Evolutionary conservation across 2,113 vertebrate species (phyloP), one percentile per base, ranked within the genome.

Genomic region (Caranx ignobilis): DNA sequence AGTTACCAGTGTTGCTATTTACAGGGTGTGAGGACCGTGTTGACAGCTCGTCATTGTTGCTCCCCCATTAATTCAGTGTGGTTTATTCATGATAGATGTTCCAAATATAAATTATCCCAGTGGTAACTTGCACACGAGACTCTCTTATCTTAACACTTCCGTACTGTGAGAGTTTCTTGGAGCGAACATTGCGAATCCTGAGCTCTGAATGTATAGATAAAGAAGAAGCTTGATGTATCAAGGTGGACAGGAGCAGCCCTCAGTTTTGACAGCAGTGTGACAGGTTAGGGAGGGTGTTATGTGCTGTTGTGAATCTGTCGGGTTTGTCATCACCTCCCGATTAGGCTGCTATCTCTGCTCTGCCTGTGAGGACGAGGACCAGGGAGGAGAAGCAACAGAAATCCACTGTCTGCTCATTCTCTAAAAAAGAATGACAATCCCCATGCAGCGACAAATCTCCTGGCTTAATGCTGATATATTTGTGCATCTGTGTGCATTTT

Each of bases 281-380:
- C 48, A 43, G 35, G 32, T 75, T 45, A 2, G 82, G 45, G 69
- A 68, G 75, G 77, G 86, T 89, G 87, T 88, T 76, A 64, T 85
- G 75, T 50, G 81, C 71, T 62, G 74, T 71, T 85, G 80, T 60
- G 69, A 87, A 77, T 69, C 47, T 87, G 84, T 79, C 81, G 1
- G 74, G 0, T 84, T 79, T 88, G 88, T 91, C 88, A 83, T 88
- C 91, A 81, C 86, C 80, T 89, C 77, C 68, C 77, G 89, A 89
- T 91, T 35, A 87, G 41, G 64, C 81, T 78, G 62, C 77, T 74
- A 68, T 85, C 88, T 84, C 75, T 75, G 81, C 89, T 83, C 77
- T 71, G 70, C 82, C 61, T 77, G 63, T 54, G 79, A 89, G 82
- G 62, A 82, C 11, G 45, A 72, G 48, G 47, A 41, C 47, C 13